Percentiles rank a stretch among this genome's conserved stretches.
Conservation (phyloP, 2,888 invertebrate genomes). For the Augochlorella aurata region DNA sequence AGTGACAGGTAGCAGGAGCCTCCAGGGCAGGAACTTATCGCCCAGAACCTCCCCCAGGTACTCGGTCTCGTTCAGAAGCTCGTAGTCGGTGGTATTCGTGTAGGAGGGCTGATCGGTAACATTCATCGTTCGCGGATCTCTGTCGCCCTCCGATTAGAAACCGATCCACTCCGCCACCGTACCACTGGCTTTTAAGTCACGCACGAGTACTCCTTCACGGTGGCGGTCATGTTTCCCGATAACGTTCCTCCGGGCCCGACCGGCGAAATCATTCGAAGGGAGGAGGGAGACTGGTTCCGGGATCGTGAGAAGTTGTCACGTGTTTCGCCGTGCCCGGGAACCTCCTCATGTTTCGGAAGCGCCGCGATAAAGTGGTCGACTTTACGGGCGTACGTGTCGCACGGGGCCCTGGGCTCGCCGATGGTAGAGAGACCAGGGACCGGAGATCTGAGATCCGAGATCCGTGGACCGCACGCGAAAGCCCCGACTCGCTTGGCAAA, state of each 20-base stretch:
- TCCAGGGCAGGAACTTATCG: constrained; percentile 85
- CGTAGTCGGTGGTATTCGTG: constrained; percentile 78
- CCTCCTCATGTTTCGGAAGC: not conserved
- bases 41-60: constrained; percentile 85
- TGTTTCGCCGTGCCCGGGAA: not conserved
- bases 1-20: constrained; percentile 84
- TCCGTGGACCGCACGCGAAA: constrained; percentile 31
- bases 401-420: no score
- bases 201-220: not conserved
- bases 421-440: no score
- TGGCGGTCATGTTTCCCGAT: not conserved
- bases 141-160: not conserved
- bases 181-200: not conserved
- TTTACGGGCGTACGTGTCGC: not conserved
- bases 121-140: constrained; percentile 52
- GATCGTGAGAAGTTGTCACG: not conserved
- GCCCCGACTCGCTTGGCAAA: constrained; percentile 63
- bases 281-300: not conserved
- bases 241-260: not conserved
- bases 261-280: not conserved
- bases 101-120: constrained; percentile 27
- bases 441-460: not conserved
- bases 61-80: constrained; percentile 85
- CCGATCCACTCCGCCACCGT: not conserved
- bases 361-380: not conserved